phyloP scores from a whole-genome alignment of 2,797 vertebrate species.

The Darevskia nairensis region DNA sequence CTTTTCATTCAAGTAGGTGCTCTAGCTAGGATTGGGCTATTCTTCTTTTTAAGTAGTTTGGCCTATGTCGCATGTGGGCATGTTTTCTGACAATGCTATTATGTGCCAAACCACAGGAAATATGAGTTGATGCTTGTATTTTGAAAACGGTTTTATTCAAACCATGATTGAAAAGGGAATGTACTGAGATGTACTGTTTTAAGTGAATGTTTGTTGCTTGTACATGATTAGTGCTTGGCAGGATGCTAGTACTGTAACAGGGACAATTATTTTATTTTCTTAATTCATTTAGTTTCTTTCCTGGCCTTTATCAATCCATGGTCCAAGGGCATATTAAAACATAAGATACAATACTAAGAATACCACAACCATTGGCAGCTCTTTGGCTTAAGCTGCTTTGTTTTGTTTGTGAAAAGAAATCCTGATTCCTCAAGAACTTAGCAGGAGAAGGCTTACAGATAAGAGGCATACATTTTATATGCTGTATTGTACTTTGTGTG shows the following conservation, averaged over 20 bases:
- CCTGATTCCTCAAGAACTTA: neutral
- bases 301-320: too few species aligned
- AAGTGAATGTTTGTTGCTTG: neutral
- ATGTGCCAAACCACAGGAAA: neutral
- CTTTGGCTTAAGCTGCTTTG: neutral
- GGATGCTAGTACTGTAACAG: neutral
- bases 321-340: too few species aligned
- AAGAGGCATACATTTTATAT: neutral
- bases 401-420: neutral
- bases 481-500: neutral
- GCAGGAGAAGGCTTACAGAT: neutral
- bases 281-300: too few species aligned
- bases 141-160: neutral
- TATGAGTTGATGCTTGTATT: neutral
- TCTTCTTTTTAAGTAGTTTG: slow-evolving; percentile 23
- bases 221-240: neutral
- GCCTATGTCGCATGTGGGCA: neutral
- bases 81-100: neutral
- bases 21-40: neutral
- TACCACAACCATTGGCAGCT: neutral
- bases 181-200: neutral
- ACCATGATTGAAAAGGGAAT: neutral
- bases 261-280: neutral
- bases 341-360: too few species aligned
- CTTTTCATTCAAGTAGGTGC: slow-evolving; percentile 93